Evolutionary conservation across 2,888 invertebrate genomes (phyloP), one percentile per base, ranked within the genome.

Genomic region (Cephalotes varians): DNA sequence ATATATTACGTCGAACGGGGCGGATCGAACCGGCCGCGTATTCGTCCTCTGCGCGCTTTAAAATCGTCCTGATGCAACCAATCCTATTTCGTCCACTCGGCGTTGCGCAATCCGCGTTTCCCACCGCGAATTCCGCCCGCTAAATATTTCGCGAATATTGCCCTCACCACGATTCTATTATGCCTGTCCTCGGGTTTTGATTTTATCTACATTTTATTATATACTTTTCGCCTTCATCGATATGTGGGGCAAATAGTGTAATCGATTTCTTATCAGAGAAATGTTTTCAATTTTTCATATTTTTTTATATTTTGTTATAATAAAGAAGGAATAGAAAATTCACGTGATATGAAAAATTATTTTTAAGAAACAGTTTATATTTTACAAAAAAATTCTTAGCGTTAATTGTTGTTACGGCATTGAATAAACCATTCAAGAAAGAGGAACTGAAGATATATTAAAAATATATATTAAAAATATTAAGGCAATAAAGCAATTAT

Each of bases 1-100:
- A 85, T 82, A 76, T 84, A 88, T 90, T 85, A 84, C 62, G 54
- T 82, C 90, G 83, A 89, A 88, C 90, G 86, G 83, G 76, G 60
- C 74, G 73, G 60, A 64, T 71, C 71, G 67, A 67, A 76, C 37
- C 34, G 76, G 71, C 77, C 56, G 71, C 77, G 77, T 18, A 49
- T 65, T 76, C 77, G 71, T 79, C 77, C 77, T 56, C 54, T 54
- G 69, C 77, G 69, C 77, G 54, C 77, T 77, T 77, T 77, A 69
- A 77, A 77, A 77, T 77, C 76, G 67, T 77, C 76, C 51, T 69
- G 54, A 69, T 56, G 56, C 71, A 79, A 56, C 71, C 77, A 79
- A 71, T 71, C 71, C 77, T 71, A 71, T 77, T 49, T 40, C 77
- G 77, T 79, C 44, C 77, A 71, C 44, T 71, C 77, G 71, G 34